Evolutionary conservation across 2,888 invertebrate genomes (phyloP).

Genomic region (Pocota personata): DNA sequence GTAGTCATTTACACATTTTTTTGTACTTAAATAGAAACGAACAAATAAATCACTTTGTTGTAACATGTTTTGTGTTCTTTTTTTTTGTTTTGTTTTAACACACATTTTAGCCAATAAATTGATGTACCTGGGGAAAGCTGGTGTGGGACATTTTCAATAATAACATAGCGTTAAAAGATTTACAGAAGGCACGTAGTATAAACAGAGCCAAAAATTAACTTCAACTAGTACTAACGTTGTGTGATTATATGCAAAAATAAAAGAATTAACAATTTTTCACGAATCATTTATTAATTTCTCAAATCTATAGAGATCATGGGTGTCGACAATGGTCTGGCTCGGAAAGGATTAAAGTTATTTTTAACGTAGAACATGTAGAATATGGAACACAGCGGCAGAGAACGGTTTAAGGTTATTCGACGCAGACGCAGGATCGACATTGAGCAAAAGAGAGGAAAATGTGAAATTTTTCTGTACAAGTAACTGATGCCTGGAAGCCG

Average conservation of each 20-base stretch:
- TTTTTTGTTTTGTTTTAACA: neutral
- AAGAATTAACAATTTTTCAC: neutral
- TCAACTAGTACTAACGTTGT: neutral
- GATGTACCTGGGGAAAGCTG: neutral
- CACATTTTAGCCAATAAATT: neutral
- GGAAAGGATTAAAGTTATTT: no score
- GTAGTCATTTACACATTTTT: conserved; percentile 73
- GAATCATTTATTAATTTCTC: neutral
- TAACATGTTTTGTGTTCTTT: conserved; percentile 7
- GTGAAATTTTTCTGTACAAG: no score
- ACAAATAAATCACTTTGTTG: conserved; percentile 66
- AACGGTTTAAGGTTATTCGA: no score
- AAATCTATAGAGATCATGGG: no score
- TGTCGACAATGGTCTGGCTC: no score
- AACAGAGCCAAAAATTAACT: neutral
- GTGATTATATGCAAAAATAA: neutral
- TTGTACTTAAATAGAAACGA: conserved; percentile 69
- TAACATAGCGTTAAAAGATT: no score
- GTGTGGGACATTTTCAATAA: neutral
- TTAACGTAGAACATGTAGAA: no score
- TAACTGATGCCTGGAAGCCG: no score
- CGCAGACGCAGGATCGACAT: no score
- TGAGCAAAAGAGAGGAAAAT: no score
- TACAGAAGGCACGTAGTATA: no score
- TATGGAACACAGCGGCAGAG: no score